A percentile compares a stretch with the other conserved stretches of the same genome.
These are phyloP conservation scores for Yoshiicerus persimilis DNA, from an alignment of 1,140 invertebrate genomes.

Conservation along the genomic window DNA sequence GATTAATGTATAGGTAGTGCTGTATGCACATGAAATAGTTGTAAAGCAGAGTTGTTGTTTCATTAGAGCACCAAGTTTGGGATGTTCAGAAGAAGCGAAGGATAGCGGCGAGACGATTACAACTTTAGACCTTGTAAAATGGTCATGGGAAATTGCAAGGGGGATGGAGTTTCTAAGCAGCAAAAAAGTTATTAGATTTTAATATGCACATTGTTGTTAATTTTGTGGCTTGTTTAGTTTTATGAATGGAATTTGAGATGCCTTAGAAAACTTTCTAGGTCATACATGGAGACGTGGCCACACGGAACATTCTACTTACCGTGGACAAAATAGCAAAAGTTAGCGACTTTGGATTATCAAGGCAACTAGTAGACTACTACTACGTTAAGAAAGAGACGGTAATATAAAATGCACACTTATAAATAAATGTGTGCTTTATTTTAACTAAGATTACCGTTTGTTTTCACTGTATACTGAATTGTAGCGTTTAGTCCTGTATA, in stretches of 20 bases:
- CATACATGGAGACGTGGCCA: conserved; percentile 33
- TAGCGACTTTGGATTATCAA: conserved; percentile 36
- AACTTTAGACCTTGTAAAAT: conserved; percentile 29
- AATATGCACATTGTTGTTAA: background rate
- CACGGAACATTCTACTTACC: conserved; percentile 24
- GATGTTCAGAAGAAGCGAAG: background rate
- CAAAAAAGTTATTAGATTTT: conserved; percentile 30
- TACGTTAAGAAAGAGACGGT: background rate
- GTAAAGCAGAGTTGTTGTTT: background rate
- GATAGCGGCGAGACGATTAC: background rate
- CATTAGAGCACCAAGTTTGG: background rate
- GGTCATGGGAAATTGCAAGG: conserved; percentile 37
- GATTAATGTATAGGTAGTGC: background rate
- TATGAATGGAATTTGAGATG: conserved; percentile 53
- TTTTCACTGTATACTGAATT: background rate
- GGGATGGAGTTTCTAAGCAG: conserved; percentile 45
- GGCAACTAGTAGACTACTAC: conserved; percentile 4
- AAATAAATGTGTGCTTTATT: background rate
- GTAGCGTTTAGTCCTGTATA: too few relatives aligned
- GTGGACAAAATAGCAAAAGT: conserved; percentile 26
- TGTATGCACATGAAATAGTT: background rate
- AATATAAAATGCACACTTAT: background rate
- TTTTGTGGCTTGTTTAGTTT: background rate
- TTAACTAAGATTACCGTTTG: background rate
- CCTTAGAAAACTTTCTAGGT: conserved; percentile 50